phyloP scores from a whole-genome alignment of 2,113 vertebrate genomes.

The Aythya baeri region DNA sequence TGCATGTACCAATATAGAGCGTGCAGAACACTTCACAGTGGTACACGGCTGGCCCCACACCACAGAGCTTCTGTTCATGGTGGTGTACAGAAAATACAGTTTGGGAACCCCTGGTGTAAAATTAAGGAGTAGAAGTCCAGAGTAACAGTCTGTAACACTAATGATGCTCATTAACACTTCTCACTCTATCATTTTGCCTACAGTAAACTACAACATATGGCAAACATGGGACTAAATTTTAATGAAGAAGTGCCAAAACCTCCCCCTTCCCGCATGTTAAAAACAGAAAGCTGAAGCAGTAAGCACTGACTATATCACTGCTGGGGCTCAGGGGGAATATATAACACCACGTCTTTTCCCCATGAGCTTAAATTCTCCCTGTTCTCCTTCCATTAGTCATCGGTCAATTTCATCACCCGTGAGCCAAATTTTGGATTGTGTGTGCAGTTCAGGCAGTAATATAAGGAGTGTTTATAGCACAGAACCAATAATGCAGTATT shows the following conservation, averaged over 20 bases:
- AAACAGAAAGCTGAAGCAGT: not conserved
- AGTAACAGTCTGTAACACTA: constrained; percentile 2
- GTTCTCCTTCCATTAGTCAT: not conserved
- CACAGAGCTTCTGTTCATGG: not conserved
- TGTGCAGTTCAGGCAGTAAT: not conserved
- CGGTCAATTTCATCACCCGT: not conserved
- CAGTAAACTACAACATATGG: not conserved
- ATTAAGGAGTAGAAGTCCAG: not conserved
- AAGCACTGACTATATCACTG: not conserved
- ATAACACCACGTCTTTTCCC: not conserved
- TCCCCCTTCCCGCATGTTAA: not conserved
- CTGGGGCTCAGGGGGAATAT: not conserved
- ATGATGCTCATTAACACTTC: not conserved
- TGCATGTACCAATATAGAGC: not conserved
- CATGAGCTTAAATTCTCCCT: not conserved
- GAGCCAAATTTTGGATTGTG: not conserved
- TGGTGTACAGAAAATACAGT: not conserved
- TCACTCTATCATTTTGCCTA: constrained; percentile 20
- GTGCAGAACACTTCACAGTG: not conserved
- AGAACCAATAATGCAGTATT: not conserved
- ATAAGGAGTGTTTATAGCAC: not conserved
- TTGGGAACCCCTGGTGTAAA: not conserved
- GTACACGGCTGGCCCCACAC: not conserved
- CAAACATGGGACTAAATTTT: constrained; percentile 15
- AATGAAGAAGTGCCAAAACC: not conserved